A percentile compares a stretch with the other conserved stretches of the same genome.
These are phyloP conservation scores for Myotis brandtii DNA, from an alignment of 2,113 vertebrate species.

Conservation along the genomic window DNA sequence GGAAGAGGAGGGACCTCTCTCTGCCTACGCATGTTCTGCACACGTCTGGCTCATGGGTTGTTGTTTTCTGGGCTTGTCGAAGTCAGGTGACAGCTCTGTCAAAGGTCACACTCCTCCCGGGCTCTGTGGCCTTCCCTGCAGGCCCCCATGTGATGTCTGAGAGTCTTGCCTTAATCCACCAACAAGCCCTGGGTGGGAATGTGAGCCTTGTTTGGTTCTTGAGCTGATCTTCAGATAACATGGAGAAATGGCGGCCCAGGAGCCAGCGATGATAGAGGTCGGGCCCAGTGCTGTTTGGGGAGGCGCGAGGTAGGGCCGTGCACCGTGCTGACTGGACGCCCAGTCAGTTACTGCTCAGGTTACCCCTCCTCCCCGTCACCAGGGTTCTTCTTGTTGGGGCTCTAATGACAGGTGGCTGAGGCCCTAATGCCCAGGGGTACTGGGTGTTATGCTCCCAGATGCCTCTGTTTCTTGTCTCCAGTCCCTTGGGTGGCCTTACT, in stretches of 20 bases:
- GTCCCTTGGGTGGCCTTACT: background rate
- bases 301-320: background rate
- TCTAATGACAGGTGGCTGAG: conserved; percentile 61
- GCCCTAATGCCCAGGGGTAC: background rate
- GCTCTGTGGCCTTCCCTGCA: background rate
- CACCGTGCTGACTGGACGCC: background rate
- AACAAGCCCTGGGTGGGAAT: conserved; percentile 39
- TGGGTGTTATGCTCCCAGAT: background rate
- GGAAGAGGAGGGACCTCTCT: too few species aligned
- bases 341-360: background rate
- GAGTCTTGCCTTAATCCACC: conserved; percentile 61
- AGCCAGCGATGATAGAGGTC: background rate
- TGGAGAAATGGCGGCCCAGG: background rate
- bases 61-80: background rate
- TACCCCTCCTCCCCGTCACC: background rate
- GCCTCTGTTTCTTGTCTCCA: background rate
- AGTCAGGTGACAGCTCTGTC: background rate
- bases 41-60: background rate
- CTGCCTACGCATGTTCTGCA: background rate
- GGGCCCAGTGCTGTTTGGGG: background rate
- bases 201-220: conserved; percentile 33
- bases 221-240: conserved; percentile 65
- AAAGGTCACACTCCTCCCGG: conserved; percentile 33
- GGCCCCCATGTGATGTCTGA: background rate
- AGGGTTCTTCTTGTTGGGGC: background rate